Percentiles rank a stretch among this genome's conserved stretches.
Conservation (phyloP, 2,888 invertebrate species). For the Tiliacea aurago region DNA sequence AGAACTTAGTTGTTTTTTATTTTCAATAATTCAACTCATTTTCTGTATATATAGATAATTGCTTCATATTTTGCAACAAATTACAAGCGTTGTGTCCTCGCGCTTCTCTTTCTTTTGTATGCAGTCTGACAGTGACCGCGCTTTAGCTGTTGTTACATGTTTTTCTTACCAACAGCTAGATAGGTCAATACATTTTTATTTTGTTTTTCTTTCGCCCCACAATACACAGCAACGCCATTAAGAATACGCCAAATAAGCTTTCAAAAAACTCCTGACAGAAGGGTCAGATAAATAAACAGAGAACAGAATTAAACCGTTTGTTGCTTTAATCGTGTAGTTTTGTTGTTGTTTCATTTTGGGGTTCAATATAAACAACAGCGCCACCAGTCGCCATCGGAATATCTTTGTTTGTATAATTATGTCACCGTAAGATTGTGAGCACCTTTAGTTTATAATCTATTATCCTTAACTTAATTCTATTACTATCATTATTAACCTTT, state of each 20-base stretch:
- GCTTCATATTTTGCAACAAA: too few species aligned
- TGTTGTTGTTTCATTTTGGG: conserved; percentile 46
- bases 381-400: neutral
- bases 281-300: conserved; percentile 49
- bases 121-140: too few species aligned
- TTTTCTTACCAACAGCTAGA: neutral
- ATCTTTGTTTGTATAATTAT: conserved; percentile 35
- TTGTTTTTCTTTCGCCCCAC: conserved; percentile 26
- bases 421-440: too few species aligned
- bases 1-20: too few species aligned
- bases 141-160: neutral
- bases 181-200: conserved; percentile 15
- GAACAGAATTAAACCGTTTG: conserved; percentile 54
- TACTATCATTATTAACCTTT: too few species aligned
- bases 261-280: conserved; percentile 40
- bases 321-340: conserved; percentile 55
- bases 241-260: conserved; percentile 16
- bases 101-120: too few species aligned
- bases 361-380: conserved; percentile 42
- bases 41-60: too few species aligned
- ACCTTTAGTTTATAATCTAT: too few species aligned
- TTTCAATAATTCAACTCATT: too few species aligned
- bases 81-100: too few species aligned
- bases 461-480: too few species aligned
- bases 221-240: conserved; percentile 32